Conservation (phyloP, 1,140 invertebrate species). For the Phocides pigmalion region DNA sequence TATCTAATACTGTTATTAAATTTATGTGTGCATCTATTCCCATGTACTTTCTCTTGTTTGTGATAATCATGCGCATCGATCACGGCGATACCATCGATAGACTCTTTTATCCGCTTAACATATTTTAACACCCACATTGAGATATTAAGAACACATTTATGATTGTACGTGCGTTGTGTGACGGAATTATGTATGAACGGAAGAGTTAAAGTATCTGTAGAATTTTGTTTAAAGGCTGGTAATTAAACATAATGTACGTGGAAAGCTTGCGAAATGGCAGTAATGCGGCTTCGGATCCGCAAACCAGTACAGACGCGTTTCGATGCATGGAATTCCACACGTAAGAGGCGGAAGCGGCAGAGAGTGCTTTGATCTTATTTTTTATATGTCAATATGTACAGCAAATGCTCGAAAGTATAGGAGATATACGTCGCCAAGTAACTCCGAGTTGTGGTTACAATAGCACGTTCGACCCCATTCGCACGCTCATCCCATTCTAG, state of each 20-base stretch:
- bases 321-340: slow-evolving; percentile 59
- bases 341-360: slow-evolving; percentile 68
- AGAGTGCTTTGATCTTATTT: slow-evolving; percentile 67
- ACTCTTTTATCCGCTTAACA: slow-evolving; percentile 55
- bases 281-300: slow-evolving; percentile 58
- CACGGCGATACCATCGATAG: slow-evolving; percentile 52
- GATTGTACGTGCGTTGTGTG: slow-evolving; percentile 12
- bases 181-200: slow-evolving; percentile 4
- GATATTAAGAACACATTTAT: slow-evolving; percentile 36
- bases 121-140: slow-evolving; percentile 58
- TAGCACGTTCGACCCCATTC: slow-evolving; percentile 73
- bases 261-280: slow-evolving; percentile 59
- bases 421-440: slow-evolving; percentile 61
- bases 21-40: slow-evolving; percentile 64
- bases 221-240: slow-evolving; percentile 33
- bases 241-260: slow-evolving; percentile 50
- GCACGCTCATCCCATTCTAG: slow-evolving; percentile 71
- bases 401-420: slow-evolving; percentile 46
- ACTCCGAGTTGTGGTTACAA: slow-evolving; percentile 62
- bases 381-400: slow-evolving; percentile 42
- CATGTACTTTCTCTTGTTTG: slow-evolving; percentile 70
- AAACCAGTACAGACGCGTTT: slow-evolving; percentile 56
- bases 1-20: slow-evolving; percentile 79
- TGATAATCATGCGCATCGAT: slow-evolving; percentile 68
- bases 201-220: slow-evolving; percentile 8